Base-by-base conservation (phyloP, 2,113 vertebrate genomes). In the Platichthys stellatus region DNA sequence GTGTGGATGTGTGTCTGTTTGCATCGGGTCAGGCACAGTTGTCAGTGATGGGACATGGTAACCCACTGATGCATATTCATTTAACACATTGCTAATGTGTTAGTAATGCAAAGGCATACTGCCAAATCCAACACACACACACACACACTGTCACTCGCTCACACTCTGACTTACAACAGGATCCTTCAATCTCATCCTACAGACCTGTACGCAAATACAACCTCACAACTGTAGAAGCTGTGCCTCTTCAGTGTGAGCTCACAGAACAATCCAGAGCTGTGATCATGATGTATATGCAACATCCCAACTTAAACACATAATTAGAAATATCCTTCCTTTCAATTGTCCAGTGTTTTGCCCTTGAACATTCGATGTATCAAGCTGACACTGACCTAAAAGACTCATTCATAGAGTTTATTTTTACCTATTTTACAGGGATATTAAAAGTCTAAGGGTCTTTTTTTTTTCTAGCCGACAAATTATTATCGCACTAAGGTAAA, bases 71-170 rank as follows among this genome's bases (percentile, higher is more conserved):
- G 85, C 80, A 13, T 56, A 23, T 21, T 56, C n/a, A 23, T 56
- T 56, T 56, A 66, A 64, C 26, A 47, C 61, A 75, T 74, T 11
- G 40, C 40, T 13, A 12, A 70, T 28, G 3, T 4, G 26, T 28
- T 28, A 28, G 24, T 70, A 69, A 90, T 84, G 74, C 81, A 86
- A 54, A 56, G n/a, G 60, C 60, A 77, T n/a, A 65, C 31, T n/a
- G 18, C n/a, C 9, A 20, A 20, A 53, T 24, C 12, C 10, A 9
- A 61, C 14, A 17, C 24, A 59, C n/a, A n/a, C 51, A 20, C 40
- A 11, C 51, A 20, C 49, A 31, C 26, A 28, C 26, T 51, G 14
- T 51, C 49, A 7, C 49, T 51, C 49, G 15, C 49, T 20, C 31
- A 31, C 31, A 31, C 31, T 31, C 31, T 31, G 31, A 31, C 31